Evolutionary conservation across 2,113 vertebrate genomes (phyloP).

Genomic region (Isurus oxyrinchus): DNA sequence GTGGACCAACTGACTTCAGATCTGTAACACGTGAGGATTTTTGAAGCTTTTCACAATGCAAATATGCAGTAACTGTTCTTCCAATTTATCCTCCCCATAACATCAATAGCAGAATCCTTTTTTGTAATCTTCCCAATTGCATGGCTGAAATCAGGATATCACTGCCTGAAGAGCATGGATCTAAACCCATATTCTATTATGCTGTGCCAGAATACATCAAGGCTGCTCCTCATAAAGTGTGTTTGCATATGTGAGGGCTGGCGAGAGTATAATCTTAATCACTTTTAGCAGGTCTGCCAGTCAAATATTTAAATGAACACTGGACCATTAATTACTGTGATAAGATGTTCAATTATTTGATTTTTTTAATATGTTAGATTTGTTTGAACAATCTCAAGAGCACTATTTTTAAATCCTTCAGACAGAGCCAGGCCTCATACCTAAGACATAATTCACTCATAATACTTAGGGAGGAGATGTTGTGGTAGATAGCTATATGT

Average conservation of each 20-base stretch:
- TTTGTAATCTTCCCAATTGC: neutral
- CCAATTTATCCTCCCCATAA: neutral
- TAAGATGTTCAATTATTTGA: neutral
- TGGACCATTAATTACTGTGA: neutral
- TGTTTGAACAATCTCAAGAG: neutral
- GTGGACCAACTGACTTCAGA: neutral
- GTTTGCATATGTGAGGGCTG: neutral
- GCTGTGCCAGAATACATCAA: neutral
- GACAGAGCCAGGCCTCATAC: neutral
- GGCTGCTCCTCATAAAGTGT: neutral
- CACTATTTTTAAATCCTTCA: neutral
- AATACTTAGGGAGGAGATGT: neutral
- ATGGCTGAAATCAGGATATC: neutral
- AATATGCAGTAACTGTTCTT: neutral
- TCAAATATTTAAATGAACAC: neutral
- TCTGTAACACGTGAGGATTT: neutral
- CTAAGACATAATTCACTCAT: neutral
- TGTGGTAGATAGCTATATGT: neutral
- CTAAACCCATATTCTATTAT: neutral
- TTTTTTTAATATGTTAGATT: neutral
- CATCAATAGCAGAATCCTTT: neutral
- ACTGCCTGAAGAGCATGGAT: neutral
- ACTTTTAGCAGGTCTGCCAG: neutral
- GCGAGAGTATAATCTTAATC: neutral
- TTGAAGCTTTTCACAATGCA: neutral